These are phyloP conservation scores for Microctenopoma lineatum DNA, from an alignment of 2,797 vertebrate species.

Conservation along the genomic window DNA sequence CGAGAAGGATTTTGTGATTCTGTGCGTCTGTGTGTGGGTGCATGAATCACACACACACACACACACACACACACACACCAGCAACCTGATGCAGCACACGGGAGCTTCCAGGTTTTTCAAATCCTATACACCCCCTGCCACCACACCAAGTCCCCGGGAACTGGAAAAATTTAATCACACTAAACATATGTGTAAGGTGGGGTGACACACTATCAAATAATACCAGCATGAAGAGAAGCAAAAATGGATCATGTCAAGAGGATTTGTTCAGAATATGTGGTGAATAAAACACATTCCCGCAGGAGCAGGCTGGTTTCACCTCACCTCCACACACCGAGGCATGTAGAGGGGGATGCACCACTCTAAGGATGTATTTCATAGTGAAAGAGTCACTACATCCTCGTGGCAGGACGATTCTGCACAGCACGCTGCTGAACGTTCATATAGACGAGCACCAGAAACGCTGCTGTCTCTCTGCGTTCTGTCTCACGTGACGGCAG, in stretches of 20 bases:
- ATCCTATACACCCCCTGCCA: slow-evolving; percentile 31
- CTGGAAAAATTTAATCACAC: slow-evolving; percentile 48
- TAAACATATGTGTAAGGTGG: slow-evolving; percentile 47
- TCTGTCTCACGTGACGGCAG: background rate
- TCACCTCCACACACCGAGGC: slow-evolving; percentile 34
- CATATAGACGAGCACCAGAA: background rate
- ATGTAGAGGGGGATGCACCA: slow-evolving; percentile 13
- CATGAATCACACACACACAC: slow-evolving; percentile 27
- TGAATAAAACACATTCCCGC: slow-evolving; percentile 42
- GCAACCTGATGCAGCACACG: slow-evolving; percentile 43
- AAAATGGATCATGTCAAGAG: slow-evolving; percentile 34
- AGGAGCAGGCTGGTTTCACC: slow-evolving; percentile 11
- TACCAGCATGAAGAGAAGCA: slow-evolving; percentile 22
- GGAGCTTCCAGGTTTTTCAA: slow-evolving; percentile 42
- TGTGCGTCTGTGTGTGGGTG: slow-evolving; percentile 31
- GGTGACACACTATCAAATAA: slow-evolving; percentile 34
- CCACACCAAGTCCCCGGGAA: slow-evolving; percentile 3
- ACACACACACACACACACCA: background rate
- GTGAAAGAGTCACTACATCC: slow-evolving; percentile 24
- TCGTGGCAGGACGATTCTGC: slow-evolving; percentile 15
- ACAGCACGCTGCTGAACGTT: slow-evolving; percentile 17
- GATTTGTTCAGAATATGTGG: slow-evolving; percentile 23
- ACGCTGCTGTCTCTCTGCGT: background rate
- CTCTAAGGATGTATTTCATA: slow-evolving; percentile 26
- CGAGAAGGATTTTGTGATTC: slow-evolving; percentile 49